phyloP scores from a whole-genome alignment of 2,113 vertebrate species.

The Isurus oxyrinchus region DNA sequence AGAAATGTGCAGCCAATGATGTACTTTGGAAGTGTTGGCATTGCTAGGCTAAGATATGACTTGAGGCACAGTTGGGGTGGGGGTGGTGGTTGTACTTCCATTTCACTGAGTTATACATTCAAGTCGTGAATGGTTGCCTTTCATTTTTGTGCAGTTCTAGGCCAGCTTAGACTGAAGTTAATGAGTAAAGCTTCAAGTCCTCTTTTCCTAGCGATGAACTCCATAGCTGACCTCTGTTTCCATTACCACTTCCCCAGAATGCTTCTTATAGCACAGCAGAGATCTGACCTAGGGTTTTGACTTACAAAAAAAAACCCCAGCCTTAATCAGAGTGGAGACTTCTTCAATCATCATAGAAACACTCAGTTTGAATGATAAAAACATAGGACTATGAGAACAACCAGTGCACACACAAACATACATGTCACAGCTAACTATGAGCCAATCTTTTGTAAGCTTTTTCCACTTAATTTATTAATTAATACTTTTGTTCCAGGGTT shows the following conservation, averaged over 20 bases:
- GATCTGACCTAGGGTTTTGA: not conserved
- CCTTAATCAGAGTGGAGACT: not conserved
- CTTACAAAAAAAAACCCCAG: too few relatives aligned
- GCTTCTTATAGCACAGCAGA: not conserved
- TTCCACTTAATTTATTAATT: too few relatives aligned
- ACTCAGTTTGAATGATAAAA: not conserved
- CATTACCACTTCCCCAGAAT: too few relatives aligned
- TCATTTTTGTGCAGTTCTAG: not conserved
- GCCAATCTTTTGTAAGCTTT: not conserved
- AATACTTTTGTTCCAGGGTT: not conserved
- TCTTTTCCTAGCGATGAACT: not conserved
- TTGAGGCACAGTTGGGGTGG: not conserved
- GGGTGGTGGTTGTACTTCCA: not conserved
- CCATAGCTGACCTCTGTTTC: not conserved
- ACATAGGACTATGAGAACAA: too few relatives aligned
- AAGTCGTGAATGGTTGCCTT: not conserved
- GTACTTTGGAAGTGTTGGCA: not conserved
- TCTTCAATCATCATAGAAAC: not conserved
- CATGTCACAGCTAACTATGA: not conserved
- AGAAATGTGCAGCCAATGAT: not conserved
- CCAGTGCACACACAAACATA: not conserved
- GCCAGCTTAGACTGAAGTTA: not conserved
- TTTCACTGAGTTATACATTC: not conserved
- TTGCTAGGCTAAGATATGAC: not conserved
- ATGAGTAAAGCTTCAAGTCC: not conserved